A percentile compares a stretch with the other conserved stretches of the same genome.
Conservation (phyloP, 1,140 invertebrate genomes). For the Trichonephila clavata region DNA sequence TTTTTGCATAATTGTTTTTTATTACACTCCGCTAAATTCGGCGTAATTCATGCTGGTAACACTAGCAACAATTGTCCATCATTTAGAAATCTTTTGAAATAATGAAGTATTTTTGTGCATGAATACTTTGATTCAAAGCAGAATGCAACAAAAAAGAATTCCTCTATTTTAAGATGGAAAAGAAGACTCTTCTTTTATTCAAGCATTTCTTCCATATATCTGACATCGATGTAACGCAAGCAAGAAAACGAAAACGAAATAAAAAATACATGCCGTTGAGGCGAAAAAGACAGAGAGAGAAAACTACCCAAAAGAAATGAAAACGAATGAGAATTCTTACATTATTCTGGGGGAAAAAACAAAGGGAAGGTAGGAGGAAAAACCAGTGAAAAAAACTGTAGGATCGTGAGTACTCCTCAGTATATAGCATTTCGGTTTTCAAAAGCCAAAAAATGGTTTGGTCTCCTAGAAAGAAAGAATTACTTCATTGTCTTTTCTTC, state of each 20-base stretch:
- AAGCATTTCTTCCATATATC: background rate
- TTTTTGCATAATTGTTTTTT: no score
- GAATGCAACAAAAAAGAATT: background rate
- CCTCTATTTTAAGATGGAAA: background rate
- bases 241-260: background rate
- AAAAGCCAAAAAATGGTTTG: no score
- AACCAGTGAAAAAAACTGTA: background rate
- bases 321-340: slow-evolving; percentile 46
- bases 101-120: background rate
- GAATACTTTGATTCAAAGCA: background rate
- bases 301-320: slow-evolving; percentile 9
- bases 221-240: background rate
- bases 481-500: no score
- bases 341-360: background rate
- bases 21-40: no score
- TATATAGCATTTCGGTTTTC: no score
- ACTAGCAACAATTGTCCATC: no score
- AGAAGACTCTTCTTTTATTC: background rate
- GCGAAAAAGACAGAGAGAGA: background rate
- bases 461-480: no score
- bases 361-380: background rate
- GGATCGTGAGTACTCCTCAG: background rate
- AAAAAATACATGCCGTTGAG: background rate
- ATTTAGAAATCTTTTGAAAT: no score
- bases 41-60: no score